Conservation (phyloP, 2,113 vertebrate species). For the Trachemys scripta region DNA sequence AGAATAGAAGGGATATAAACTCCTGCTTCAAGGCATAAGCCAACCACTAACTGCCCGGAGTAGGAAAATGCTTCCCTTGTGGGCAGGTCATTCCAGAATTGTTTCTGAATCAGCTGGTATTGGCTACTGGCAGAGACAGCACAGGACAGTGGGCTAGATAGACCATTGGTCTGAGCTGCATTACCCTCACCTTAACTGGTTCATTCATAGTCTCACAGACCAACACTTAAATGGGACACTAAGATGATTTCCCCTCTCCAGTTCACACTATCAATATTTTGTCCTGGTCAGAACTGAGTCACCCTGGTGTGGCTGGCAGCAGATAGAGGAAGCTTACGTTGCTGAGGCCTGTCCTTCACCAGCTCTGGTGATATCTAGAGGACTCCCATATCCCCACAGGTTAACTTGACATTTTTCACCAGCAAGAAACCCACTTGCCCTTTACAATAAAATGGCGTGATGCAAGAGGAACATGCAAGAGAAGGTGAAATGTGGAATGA, state of each 20-base stretch:
- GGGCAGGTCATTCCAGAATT: neutral
- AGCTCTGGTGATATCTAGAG: neutral
- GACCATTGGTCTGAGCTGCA: conserved; percentile 20
- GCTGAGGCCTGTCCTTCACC: neutral
- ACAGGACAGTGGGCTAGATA: neutral
- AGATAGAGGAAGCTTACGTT: neutral
- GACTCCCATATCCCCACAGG: conserved; percentile 19
- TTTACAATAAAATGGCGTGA: neutral
- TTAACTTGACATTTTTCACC: neutral
- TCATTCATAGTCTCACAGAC: neutral
- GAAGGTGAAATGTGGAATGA: conserved; percentile 34
- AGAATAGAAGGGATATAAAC: neutral
- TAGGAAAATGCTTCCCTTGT: neutral
- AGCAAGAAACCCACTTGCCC: accelerated
- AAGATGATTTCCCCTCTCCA: neutral
- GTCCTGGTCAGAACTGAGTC: neutral
- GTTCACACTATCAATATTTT: accelerated
- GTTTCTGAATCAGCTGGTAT: neutral
- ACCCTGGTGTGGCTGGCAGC: too few species aligned
- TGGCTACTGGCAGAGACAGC: conserved; percentile 17
- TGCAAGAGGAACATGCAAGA: accelerated
- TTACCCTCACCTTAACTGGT: neutral
- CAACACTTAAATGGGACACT: neutral
- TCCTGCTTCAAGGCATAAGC: neutral
- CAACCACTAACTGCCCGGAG: neutral